Percentiles rank a stretch among this genome's conserved stretches.
Conservation (phyloP, 2,797 vertebrate species). For the Phoeniculus purpureus region DNA sequence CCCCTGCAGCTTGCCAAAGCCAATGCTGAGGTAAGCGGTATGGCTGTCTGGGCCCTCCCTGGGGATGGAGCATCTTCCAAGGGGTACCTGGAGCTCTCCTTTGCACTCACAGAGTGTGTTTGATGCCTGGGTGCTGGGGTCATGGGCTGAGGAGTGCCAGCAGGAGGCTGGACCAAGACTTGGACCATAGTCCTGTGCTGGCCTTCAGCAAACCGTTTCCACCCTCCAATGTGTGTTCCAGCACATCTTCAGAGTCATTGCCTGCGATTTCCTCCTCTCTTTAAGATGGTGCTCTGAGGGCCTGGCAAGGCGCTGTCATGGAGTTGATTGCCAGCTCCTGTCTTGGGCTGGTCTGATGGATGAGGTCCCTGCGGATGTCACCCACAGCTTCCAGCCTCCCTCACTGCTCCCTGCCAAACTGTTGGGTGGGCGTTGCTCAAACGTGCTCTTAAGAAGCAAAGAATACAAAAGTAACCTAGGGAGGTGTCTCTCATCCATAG, state of each 20-base stretch:
- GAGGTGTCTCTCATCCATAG: not conserved
- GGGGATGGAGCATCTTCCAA: not conserved
- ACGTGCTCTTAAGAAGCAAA: not conserved
- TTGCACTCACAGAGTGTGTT: fast-evolving
- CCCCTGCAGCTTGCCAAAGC: constrained; percentile 77
- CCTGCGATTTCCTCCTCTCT: not conserved
- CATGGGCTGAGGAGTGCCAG: fast-evolving
- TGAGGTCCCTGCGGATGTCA: fast-evolving
- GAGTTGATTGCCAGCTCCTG: not conserved
- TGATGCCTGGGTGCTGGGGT: too few species aligned
- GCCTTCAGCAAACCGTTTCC: not conserved
- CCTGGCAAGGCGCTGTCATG: fast-evolving
- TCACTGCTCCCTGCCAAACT: not conserved
- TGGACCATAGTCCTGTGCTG: fast-evolving
- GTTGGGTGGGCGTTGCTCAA: fast-evolving
- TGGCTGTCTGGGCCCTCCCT: not conserved
- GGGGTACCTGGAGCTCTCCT: not conserved
- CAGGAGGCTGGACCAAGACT: not conserved
- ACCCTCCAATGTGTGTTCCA: fast-evolving
- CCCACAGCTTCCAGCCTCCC: fast-evolving
- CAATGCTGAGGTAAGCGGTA: constrained; percentile 80
- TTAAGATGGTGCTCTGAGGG: not conserved
- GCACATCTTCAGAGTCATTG: fast-evolving
- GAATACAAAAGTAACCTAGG: not conserved
- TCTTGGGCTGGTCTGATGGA: not conserved